Percentiles rank a stretch among this genome's conserved stretches.
phyloP scores from a whole-genome alignment of 2,797 vertebrate species.

The Callimico goeldii region DNA sequence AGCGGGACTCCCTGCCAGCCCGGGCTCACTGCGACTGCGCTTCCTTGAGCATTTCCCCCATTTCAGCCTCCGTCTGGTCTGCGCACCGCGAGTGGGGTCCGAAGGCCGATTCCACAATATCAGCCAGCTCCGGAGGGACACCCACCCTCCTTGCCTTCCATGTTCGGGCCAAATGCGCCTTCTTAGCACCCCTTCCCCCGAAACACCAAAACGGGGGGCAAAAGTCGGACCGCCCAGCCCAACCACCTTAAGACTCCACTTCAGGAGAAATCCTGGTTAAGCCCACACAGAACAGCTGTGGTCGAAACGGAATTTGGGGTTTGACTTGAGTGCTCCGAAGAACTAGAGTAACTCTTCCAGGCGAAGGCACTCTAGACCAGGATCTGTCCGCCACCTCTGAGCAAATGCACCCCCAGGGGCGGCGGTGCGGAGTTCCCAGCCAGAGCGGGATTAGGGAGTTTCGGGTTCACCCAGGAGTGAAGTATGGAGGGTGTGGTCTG shows the following conservation, averaged over 20 bases:
- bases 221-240: background rate
- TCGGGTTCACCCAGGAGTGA: background rate
- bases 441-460: background rate
- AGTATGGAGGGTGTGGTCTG: background rate
- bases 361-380: background rate
- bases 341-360: background rate
- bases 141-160: background rate
- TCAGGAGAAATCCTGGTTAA: background rate
- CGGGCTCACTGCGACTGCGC: background rate
- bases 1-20: background rate
- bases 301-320: background rate
- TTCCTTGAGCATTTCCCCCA: background rate
- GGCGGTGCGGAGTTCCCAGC: background rate
- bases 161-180: background rate
- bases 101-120: constrained; percentile 4
- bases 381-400: no score
- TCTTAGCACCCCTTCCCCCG: background rate
- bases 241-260: background rate
- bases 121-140: background rate
- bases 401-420: background rate
- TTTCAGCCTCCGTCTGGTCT: background rate
- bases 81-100: background rate
- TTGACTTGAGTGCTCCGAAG: background rate
- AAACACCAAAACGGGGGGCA: background rate
- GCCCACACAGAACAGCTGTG: background rate